phyloP scores from a whole-genome alignment of 1,140 invertebrate genomes.

The Ephestia elutella region DNA sequence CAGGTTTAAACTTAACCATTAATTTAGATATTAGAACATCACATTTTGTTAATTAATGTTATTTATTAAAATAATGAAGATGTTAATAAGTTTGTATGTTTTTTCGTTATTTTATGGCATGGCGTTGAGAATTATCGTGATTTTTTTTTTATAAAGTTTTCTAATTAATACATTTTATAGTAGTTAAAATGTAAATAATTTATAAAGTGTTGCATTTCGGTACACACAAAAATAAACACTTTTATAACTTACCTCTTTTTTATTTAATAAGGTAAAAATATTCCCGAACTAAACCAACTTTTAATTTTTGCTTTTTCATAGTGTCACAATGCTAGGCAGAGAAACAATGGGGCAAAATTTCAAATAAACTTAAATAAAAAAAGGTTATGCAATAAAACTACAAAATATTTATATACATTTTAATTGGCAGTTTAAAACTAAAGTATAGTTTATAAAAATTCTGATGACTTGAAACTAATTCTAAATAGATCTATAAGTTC shows the following conservation, averaged over 20 bases:
- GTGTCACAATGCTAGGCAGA: too few relatives aligned
- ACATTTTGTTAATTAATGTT: neutral
- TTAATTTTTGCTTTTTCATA: too few relatives aligned
- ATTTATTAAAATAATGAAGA: neutral
- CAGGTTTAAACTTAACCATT: neutral
- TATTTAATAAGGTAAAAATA: too few relatives aligned
- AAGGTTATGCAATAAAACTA: neutral
- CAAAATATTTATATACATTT: conserved; percentile 13
- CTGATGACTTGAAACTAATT: conserved; percentile 13
- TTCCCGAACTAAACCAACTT: too few relatives aligned
- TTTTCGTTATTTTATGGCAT: neutral
- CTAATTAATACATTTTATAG: neutral
- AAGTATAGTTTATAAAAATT: conserved; percentile 18
- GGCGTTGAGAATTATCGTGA: neutral
- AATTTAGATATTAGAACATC: conserved; percentile 1
- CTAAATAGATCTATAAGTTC: conserved; percentile 27
- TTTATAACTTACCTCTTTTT: too few relatives aligned
- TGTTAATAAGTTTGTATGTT: neutral
- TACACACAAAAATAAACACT: neutral
- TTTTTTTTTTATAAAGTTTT: neutral
- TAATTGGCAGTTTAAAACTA: conserved; percentile 61
- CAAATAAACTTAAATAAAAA: too few relatives aligned
- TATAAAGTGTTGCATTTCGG: neutral
- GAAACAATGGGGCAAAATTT: too few relatives aligned
- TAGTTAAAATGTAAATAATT: neutral